Conservation (phyloP, 2,113 vertebrate species). For the Pardalotus punctatus region DNA sequence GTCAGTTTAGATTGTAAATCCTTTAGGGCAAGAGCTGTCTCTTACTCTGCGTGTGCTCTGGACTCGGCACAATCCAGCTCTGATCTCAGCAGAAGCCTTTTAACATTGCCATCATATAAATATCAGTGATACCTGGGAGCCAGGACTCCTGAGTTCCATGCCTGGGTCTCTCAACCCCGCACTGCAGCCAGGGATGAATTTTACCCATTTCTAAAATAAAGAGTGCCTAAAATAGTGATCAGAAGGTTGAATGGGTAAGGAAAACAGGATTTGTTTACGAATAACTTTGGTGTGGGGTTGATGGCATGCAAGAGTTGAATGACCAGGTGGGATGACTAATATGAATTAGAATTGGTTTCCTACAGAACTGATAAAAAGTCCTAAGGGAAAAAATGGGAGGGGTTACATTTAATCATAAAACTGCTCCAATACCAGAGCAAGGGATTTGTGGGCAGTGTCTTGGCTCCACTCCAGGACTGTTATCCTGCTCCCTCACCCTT, state of each 20-base stretch:
- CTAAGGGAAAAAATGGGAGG: background rate
- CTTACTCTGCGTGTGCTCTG: background rate
- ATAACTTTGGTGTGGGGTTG: background rate
- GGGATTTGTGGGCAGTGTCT: background rate
- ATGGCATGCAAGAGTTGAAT: background rate
- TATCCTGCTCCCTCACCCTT: background rate
- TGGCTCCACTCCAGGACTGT: background rate
- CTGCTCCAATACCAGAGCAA: background rate
- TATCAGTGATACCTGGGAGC: background rate
- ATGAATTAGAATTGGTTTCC: background rate
- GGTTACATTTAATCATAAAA: background rate
- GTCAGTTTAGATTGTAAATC: slow-evolving; percentile 38
- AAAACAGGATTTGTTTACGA: background rate
- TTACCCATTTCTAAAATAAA: background rate
- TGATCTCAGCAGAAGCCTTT: slow-evolving; percentile 45
- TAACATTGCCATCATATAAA: background rate
- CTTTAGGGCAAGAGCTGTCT: slow-evolving; percentile 33
- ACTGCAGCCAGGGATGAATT: background rate
- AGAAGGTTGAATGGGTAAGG: background rate
- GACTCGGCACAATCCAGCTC: background rate
- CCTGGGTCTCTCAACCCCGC: background rate
- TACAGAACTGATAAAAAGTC: background rate
- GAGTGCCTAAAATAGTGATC: background rate
- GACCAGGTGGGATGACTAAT: background rate
- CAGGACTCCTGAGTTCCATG: background rate